Base-by-base conservation (phyloP, 2,888 invertebrate genomes). In the Scaptodrosophila latifasciaeformis region DNA sequence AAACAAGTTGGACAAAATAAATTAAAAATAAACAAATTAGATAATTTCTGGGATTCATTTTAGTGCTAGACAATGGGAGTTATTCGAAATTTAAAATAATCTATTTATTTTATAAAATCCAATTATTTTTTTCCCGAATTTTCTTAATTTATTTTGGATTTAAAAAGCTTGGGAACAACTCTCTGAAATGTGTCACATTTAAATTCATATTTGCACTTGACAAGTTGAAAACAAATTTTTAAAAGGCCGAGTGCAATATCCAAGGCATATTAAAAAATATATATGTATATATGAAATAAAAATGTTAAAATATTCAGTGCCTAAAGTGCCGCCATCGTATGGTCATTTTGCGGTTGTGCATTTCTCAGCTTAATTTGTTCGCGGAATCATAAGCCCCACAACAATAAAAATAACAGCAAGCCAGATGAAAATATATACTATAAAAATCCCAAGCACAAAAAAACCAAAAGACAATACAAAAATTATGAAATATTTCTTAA, bases 221-320 rank as follows among this genome's bases (percentile, higher is more conserved):
- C 80, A 77, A 72, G 80, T 69, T 72, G 77, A 80, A 77, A 80
- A 74, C 70, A 77, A 54, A 55, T 66, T 70, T 80, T 72, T 80
- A 77, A 80, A 59, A 74, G 78, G 72, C 66, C 80, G 66, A 76
- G 74, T 65, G 77, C 69, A 70, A 53, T 7, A n/a, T 30, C 53
- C 53, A 19, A 17, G 34, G 50, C 17, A 34, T 34, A 34, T 15
- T 34, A 15, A 34, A 12, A 34, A 34, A 13, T 34, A 34, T 34
- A 34, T n/a, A n/a, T n/a, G n/a, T n/a, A n/a, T n/a, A n/a, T n/a
- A n/a, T n/a, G n/a, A n/a, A 48, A 30, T 31, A 40, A 47, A 59
- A 54, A 56, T 52, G 48, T 58, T 59, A 54, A 53, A 62, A 57
- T 55, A 66, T 67, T 54, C 37, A 63, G 63, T 59, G 56, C 56